A percentile compares a stretch with the other conserved stretches of the same genome.
phyloP scores from a whole-genome alignment of 2,113 vertebrate species.

The Panurus biarmicus region DNA sequence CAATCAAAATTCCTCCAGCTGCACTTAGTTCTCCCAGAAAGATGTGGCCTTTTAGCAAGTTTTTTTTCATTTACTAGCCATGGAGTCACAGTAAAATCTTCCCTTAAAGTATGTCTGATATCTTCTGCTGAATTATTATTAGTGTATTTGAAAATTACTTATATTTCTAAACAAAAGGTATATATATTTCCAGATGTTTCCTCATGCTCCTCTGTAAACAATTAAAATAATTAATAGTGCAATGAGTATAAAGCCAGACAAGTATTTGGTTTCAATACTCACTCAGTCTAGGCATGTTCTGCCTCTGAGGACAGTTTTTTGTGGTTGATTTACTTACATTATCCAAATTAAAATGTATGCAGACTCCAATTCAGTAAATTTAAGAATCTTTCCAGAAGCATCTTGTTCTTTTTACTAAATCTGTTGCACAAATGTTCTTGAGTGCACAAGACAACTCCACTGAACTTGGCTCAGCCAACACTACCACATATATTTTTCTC shows the following conservation, averaged over 20 bases:
- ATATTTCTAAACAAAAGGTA: not conserved
- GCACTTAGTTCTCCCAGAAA: not conserved
- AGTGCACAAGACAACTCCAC: not conserved
- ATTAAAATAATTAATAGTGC: constrained; percentile 17
- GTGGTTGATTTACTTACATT: not conserved
- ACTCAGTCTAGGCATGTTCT: not conserved
- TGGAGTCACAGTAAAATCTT: not conserved
- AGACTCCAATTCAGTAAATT: not conserved
- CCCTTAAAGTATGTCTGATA: not conserved
- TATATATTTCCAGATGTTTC: not conserved
- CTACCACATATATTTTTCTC: not conserved
- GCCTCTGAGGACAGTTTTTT: not conserved
- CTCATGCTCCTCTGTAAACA: not conserved
- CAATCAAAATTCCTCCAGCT: not conserved
- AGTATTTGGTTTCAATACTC: not conserved
- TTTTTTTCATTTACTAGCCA: not conserved
- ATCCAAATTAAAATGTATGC: not conserved
- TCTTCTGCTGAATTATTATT: not conserved
- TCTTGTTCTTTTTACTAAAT: not conserved
- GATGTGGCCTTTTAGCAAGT: not conserved
- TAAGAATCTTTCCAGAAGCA: not conserved
- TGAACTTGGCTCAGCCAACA: not conserved
- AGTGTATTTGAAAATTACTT: not conserved
- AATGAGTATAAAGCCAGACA: not conserved
- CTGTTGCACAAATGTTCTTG: not conserved